Percentiles rank a stretch among this genome's conserved stretches.
Evolutionary conservation across 2,113 vertebrate genomes (phyloP).

Genomic region (Verasper variegatus): DNA sequence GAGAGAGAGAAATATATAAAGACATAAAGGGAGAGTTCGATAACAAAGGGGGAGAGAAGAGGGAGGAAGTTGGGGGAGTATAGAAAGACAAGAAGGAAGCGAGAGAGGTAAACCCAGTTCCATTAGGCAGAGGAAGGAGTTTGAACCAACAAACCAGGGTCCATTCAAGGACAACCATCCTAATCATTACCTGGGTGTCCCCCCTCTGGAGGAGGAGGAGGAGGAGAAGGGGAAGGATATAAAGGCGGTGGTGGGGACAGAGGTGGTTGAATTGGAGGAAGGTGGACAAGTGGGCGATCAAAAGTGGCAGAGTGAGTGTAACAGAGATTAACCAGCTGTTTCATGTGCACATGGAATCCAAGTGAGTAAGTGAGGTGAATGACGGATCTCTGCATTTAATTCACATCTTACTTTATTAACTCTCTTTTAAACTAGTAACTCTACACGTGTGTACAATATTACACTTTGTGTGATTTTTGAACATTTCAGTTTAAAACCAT

Average conservation of each 20-base stretch:
- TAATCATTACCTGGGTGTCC: constrained; percentile 79
- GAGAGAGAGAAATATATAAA: constrained; percentile 43
- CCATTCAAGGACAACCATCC: constrained; percentile 54
- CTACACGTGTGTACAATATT: too few species aligned
- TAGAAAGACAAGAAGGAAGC: constrained; percentile 15
- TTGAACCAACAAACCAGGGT: constrained; percentile 81
- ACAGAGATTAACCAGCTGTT: constrained; percentile 22
- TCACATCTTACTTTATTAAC: not conserved
- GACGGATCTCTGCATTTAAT: not conserved
- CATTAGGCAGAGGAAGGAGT: constrained; percentile 79
- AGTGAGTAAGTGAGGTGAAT: not conserved
- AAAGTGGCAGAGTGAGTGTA: constrained; percentile 23
- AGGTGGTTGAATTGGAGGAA: constrained; percentile 21
- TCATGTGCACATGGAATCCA: not conserved
- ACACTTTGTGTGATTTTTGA: too few species aligned
- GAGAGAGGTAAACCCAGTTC: constrained; percentile 79
- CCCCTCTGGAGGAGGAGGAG: constrained; percentile 3
- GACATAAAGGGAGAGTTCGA: constrained; percentile 47
- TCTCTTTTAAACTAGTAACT: too few species aligned
- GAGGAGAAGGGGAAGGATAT: constrained; percentile 10
- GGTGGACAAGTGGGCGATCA: constrained; percentile 32
- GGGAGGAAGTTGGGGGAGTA: not conserved
- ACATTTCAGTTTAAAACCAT: too few species aligned
- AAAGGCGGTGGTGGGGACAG: constrained; percentile 34
- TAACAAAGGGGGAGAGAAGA: constrained; percentile 27